A percentile compares a stretch with the other conserved stretches of the same genome.
Evolutionary conservation across 2,797 vertebrate genomes (phyloP).

Genomic region (Netta rufina): DNA sequence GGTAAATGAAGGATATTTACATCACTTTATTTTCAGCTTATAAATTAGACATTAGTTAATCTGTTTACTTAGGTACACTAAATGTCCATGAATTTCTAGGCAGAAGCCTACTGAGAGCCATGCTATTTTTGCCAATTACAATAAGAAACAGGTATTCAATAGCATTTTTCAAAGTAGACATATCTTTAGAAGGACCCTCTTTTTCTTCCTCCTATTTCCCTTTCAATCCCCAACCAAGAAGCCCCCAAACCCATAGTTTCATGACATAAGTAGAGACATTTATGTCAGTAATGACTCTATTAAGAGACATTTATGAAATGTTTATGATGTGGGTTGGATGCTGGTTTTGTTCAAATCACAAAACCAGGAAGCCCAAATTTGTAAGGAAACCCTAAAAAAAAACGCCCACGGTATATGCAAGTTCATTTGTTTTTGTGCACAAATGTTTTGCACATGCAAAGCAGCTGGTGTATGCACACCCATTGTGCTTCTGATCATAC

Average conservation of each 20-base stretch:
- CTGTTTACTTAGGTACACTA: not conserved
- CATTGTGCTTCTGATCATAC: not conserved
- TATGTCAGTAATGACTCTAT: not conserved
- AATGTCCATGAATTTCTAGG: not conserved
- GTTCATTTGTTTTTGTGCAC: not conserved
- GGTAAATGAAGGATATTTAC: not conserved
- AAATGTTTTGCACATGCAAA: not conserved
- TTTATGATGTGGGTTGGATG: not conserved
- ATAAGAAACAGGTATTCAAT: not conserved
- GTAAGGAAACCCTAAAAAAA: not conserved
- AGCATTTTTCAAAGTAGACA: not conserved
- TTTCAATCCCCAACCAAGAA: not conserved
- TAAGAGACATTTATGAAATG: not conserved
- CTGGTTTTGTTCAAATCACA: not conserved
- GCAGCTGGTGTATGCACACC: not conserved
- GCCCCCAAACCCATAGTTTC: not conserved
- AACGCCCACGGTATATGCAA: fast-evolving
- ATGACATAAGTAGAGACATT: not conserved
- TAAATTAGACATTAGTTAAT: not conserved
- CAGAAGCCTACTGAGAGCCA: not conserved
- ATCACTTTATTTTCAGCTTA: not conserved
- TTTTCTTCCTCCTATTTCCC: not conserved
- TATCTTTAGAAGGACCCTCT: not conserved
- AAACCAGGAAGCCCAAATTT: not conserved
- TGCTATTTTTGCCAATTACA: not conserved